Base-by-base conservation (phyloP, 2,888 invertebrate species). In the Clusia tigrina region DNA sequence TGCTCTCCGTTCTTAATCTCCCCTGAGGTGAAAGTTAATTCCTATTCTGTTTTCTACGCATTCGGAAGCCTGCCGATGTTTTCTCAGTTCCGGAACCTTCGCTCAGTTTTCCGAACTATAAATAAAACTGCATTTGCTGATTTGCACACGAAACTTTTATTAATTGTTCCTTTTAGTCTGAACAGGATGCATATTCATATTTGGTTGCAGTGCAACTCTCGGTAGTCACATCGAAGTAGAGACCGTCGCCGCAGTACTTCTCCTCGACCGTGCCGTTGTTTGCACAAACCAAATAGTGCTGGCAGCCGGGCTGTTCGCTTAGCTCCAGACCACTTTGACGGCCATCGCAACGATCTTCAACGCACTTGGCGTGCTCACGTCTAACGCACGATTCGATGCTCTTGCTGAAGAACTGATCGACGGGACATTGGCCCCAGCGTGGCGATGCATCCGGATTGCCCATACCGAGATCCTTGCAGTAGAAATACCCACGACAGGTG, bases 401-500 rank as follows among this genome's bases (percentile, higher is more conserved):
- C 54, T 52, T 67, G 37, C 76, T 70, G 55, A 78, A 81, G 65
- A 80, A 81, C 10, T 42, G 54, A 1, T 63, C 60, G 0, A 52
- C 3, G 0, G 67, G 56, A 56, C 81, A 81, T 52, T 77, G 73
- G 0, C 69, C 68, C 70, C 72, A 72, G 0, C 1, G 1, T 0
- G 81, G 81, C 1, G 63, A 12, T 0, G 63, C 18, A 59, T 81
- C 81, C 0, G 79, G 76, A 1, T 62, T 38, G 9, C 71, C 70
- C 0, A 68, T 69, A 1, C 78, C 79, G 2, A 70, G 23, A 42
- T 78, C 80, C 0, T 60, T 62, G 25, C 81, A 81, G 58, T 72
- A 78, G 58, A 70, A 76, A 55, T 80, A 79, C 0, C 80, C 81
- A 12, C 76, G 71, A 51, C 81, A 81, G 2, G 79, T 78, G 22